Base-by-base conservation (phyloP, 2,797 vertebrate species). In the Eulemur albifrons region DNA sequence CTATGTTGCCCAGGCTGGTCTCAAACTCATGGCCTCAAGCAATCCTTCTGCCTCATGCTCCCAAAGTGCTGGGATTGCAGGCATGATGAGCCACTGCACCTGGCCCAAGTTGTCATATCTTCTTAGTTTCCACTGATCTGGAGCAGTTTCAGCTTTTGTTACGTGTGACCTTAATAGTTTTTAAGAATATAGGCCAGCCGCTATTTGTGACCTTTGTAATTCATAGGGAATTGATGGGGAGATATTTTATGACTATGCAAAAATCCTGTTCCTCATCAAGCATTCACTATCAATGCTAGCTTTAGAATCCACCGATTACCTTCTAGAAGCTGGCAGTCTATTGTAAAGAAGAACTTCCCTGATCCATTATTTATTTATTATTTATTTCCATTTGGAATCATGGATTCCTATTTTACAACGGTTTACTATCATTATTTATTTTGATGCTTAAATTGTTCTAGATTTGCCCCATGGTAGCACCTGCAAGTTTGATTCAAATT, bases 221-320 rank as follows among this genome's bases (percentile, higher is more conserved):
- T 52, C 17, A 40, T 10, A 40, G 35, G 52, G 15, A 18, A 30
- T 14, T 10, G 7, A 67, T 12, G 23, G 10, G 45, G 38, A 63
- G 77, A 70, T 20, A 2, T 25, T 52, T 63, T 5, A 40, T 0
- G 40, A 35, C 63, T 14, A 2, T 20, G 67, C 12, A 21, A 13
- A 65, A 18, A 35, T 7, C 38, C 7, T 1, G 11, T 3, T 48
- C 21, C n/a, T 50, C 40, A 67, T n/a, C 25, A 43, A n/a, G 38
- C 13, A 7, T 17, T 17, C 18, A 6, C 48, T 4, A 2, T 38
- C 17, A 0, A 35, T 1, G 15, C 32, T 2, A 1, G 45, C 54
- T 35, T 43, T 54, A 11, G 17, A 21, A 52, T 54, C 54, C 21
- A 32, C 7, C 25, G 35, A 57, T 13, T 25, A 40, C 35, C n/a